Evolutionary conservation across 2,888 invertebrate genomes (phyloP).

Genomic region (Scrobipalpa costella): DNA sequence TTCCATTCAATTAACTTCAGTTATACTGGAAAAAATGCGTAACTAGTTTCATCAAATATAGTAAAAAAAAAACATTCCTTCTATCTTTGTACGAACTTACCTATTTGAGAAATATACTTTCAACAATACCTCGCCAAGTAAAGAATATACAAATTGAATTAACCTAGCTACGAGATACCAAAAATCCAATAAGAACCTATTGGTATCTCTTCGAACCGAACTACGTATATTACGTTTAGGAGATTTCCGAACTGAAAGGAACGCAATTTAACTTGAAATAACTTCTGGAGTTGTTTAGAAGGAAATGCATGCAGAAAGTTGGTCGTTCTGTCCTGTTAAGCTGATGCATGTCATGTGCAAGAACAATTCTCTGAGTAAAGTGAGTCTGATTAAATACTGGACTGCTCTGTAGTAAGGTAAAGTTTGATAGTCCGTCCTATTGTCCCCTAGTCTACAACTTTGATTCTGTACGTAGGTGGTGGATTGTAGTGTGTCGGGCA

Average conservation of each 20-base stretch:
- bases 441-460: conserved; percentile 3
- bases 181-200: conserved; percentile 15
- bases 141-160: background rate
- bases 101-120: background rate
- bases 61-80: no score
- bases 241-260: conserved; percentile 16
- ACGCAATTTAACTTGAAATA: conserved; percentile 28
- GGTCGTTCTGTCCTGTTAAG: conserved; percentile 17
- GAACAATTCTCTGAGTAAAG: conserved; percentile 33
- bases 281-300: conserved; percentile 23
- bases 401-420: background rate
- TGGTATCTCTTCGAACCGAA: background rate
- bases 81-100: no score
- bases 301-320: conserved; percentile 49
- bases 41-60: no score
- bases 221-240: background rate
- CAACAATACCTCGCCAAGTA: background rate
- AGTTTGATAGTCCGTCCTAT: background rate
- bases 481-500: background rate
- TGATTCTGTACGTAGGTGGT: background rate
- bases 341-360: conserved; percentile 34
- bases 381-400: background rate
- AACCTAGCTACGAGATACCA: background rate
- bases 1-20: no score
- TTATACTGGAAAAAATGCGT: no score